These are phyloP conservation scores for Pomacea maculata DNA, from an alignment of 1,140 invertebrate species.

Conservation along the genomic window DNA sequence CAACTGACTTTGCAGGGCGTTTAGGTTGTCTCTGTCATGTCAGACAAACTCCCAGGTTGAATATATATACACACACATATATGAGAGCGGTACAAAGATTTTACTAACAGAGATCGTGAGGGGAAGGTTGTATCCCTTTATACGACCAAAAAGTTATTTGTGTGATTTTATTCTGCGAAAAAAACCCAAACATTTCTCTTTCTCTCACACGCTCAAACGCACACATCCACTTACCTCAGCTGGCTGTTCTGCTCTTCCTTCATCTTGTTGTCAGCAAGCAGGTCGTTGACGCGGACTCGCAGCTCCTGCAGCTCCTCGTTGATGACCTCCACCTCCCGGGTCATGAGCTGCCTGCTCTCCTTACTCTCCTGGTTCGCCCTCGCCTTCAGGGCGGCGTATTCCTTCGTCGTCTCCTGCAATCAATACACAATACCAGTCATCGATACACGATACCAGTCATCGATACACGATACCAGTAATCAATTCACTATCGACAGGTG, in stretches of 20 bases:
- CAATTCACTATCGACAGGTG: no score
- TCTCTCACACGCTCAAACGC: background rate
- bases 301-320: constrained; percentile 35
- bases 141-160: no score
- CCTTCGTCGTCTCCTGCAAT: constrained; percentile 39
- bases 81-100: no score
- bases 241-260: constrained; percentile 36
- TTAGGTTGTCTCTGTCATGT: constrained; percentile 43
- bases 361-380: constrained; percentile 26
- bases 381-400: constrained; percentile 41
- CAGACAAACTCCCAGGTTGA: no score
- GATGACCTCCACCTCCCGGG: constrained; percentile 31
- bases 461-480: no score
- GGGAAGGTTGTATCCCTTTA: no score
- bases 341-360: constrained; percentile 22
- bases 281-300: constrained; percentile 26
- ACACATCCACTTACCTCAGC: constrained; percentile 22
- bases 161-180: no score
- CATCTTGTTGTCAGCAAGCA: constrained; percentile 31
- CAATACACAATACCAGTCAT: no score
- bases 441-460: no score
- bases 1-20: constrained; percentile 38
- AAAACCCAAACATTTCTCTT: no score
- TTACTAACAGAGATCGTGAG: no score
- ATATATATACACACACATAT: no score